Evolutionary conservation across 2,113 vertebrate species (phyloP), one percentile per base, ranked within the genome.

Genomic region (Cynopterus brachyotis): DNA sequence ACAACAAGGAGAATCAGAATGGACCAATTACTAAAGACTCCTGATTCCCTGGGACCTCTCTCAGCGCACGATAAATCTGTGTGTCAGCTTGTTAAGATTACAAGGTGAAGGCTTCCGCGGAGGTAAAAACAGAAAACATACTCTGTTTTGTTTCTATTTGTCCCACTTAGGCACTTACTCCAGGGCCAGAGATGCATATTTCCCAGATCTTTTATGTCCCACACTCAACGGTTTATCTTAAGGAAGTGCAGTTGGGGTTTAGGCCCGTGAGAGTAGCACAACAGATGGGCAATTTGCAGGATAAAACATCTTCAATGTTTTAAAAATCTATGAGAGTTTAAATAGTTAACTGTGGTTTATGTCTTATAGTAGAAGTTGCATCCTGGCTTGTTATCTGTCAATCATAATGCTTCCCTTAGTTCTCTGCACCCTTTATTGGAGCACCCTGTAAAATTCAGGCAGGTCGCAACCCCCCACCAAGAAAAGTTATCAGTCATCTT

Each of bases 381-480:
- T 50, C 32, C 64, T 87, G 84, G 35, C 55, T 96, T 86, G 22
- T 53, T 83, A 60, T 35, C 47, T 24, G 26, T 42, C 53, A 50
- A 10, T 72, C 16, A 80, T 19, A 66, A 66, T 35, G 7, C 19
- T 80, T 84, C 76, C 15, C n/a, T 88, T 88, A 47, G 50, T 91
- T 88, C 62, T 80, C 35, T 84, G 9, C 47, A 53, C n/a, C 69
- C 10, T 78, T 50, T 72, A 72, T 11, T 66, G 6, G 37, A 79
- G 53, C 32, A 81, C 42, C 76, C n/a, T 95, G 40, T 92, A 60
- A 86, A 92, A 47, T 83, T 81, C 47, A 92, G 91, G 45, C 32
- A 53, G 45, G 73, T 89, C 53, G 82, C 47, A 89, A 82, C 72
- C 32, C 5, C 37, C 45, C 79, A 42, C 35, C 91, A 93, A 94